Conservation (phyloP, 1,140 invertebrate genomes). For the Zaprionus gabonicus region DNA sequence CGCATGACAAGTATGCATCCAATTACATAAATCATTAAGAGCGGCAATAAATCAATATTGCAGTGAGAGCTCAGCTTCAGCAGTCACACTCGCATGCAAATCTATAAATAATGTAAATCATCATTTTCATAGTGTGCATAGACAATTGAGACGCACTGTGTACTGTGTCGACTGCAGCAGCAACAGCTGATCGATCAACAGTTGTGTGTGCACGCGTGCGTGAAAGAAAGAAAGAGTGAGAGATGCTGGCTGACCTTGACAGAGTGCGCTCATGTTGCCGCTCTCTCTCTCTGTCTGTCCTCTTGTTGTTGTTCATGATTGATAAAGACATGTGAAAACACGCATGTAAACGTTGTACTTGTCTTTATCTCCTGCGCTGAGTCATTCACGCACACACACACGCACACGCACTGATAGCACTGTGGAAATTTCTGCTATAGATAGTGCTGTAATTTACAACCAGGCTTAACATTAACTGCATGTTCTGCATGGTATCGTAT, state of each 20-base stretch:
- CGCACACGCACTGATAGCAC: background rate
- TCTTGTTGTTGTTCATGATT: slow-evolving; percentile 12
- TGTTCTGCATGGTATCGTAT: slow-evolving; percentile 2
- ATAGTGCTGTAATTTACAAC: slow-evolving; percentile 23
- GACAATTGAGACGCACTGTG: slow-evolving; percentile 4
- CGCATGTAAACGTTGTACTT: slow-evolving; percentile 45
- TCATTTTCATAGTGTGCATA: background rate
- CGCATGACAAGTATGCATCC: slow-evolving; percentile 5
- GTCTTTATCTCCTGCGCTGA: slow-evolving; percentile 22
- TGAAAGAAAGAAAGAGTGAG: background rate
- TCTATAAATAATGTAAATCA: slow-evolving; percentile 29
- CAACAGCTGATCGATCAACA: slow-evolving; percentile 38
- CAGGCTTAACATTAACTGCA: background rate
- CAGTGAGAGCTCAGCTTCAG: too few relatives aligned
- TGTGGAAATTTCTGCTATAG: slow-evolving; percentile 26
- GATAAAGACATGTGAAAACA: slow-evolving; percentile 17
- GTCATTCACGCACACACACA: slow-evolving; percentile 7
- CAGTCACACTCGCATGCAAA: background rate
- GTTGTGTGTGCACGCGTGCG: background rate
- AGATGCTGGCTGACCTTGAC: slow-evolving; percentile 42
- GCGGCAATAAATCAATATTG: background rate
- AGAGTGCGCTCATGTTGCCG: background rate
- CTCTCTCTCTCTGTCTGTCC: background rate
- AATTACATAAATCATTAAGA: background rate
- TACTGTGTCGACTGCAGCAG: slow-evolving; percentile 10